Evolutionary conservation across 2,113 vertebrate species (phyloP), one percentile per base, ranked within the genome.

Genomic region (Protomyctophum bolini): DNA sequence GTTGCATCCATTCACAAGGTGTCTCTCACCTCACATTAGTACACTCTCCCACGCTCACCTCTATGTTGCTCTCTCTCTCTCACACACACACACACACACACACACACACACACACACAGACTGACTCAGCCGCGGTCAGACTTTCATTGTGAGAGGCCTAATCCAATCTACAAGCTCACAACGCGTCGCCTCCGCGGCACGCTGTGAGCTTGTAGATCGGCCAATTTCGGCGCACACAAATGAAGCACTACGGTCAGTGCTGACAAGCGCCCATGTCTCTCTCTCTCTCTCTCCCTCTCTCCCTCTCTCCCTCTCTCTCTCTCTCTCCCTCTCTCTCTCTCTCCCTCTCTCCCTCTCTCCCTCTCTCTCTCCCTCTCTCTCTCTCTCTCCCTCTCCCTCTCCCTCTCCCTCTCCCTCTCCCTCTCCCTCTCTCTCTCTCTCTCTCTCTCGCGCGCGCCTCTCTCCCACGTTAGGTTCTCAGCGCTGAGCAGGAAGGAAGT

Each of bases 401-500:
- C 80, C 77, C 88, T 85, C 82, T 79, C 78, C 76, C 8, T 6
- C 55, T 0, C 69, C 66, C 70, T 72, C 73, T 77, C 75, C 14
- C 63, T 61, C 83, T 33, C 33, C 4, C 75, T 29, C 57, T 28
- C 15, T 10, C 57, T 28, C 14, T 58, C 21, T 9, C 57, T 10
- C 83, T 87, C 86, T 87, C 59, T 10, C 33, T 46, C 33, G 8
- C 12, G 76, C 81, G 21, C 21, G 21, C 21, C 21, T 7, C 29
- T 46, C 63, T 51, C 48, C 21, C 15, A 29, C 6, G 10, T 41
- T 41, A 0, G 33, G 84, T 90, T 91, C 90, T 91, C 90, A 91
- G 85, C 85, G 81, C 76, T 75, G 21, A 3, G 76, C 69, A 88
- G 86, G 87, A 90, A 90, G 90, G 88, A 91, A 90, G 80, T 87